Evolutionary conservation across 2,888 invertebrate species (phyloP).

Genomic region (Amphipoea lucens): DNA sequence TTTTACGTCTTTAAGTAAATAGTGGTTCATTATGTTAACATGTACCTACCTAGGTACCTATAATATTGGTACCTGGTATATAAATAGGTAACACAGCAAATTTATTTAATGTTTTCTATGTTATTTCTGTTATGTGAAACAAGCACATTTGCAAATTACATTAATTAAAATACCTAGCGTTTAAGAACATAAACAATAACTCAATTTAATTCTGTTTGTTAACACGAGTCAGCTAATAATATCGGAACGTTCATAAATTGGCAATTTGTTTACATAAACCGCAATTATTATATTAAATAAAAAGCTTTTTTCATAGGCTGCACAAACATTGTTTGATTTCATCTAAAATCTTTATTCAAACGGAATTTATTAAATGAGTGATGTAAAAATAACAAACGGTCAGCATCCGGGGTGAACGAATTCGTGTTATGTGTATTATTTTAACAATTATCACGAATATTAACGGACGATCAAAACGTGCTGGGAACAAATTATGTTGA

Average conservation of each 20-base stretch:
- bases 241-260: constrained; percentile 50
- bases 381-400: constrained; percentile 58
- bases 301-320: constrained; percentile 35
- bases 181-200: constrained; percentile 44
- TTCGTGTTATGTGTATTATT: constrained; percentile 69
- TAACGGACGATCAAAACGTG: constrained; percentile 74
- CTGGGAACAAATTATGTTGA: constrained; percentile 87
- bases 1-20: neutral
- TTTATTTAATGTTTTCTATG: constrained; percentile 1
- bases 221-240: constrained; percentile 53
- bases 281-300: constrained; percentile 43
- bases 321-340: constrained; percentile 40
- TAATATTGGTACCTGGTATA: neutral
- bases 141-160: constrained; percentile 23
- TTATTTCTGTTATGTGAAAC: constrained; percentile 7
- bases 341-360: constrained; percentile 35
- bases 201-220: constrained; percentile 51
- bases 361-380: constrained; percentile 37
- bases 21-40: neutral
- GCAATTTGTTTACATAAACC: constrained; percentile 53
- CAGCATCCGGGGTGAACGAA: constrained; percentile 69
- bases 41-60: neutral
- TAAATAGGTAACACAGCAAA: neutral
- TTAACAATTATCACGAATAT: constrained; percentile 77
- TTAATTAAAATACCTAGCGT: constrained; percentile 14